Percentiles rank a stretch among this genome's conserved stretches.
Conservation (phyloP, 2,113 vertebrate genomes). For the Melospiza melodia region DNA sequence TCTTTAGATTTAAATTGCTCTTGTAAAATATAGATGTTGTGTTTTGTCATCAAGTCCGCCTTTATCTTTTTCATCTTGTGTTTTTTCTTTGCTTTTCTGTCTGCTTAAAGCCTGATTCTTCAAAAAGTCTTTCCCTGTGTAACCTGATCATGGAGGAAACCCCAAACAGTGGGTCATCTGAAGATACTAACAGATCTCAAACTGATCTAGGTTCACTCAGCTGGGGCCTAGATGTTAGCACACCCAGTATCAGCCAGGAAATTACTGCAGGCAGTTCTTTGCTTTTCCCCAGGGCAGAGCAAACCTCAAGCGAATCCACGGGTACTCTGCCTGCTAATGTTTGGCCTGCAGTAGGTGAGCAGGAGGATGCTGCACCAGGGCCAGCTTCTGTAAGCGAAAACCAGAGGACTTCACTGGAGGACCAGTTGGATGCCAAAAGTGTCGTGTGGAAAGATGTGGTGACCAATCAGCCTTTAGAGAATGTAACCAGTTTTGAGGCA, state of each 20-base stretch:
- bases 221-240: conserved; percentile 85
- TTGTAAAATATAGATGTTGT: conserved; percentile 56
- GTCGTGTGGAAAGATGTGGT: conserved; percentile 74
- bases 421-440: conserved; percentile 54
- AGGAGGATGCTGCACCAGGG: conserved; percentile 43
- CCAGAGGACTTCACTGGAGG: conserved; percentile 57
- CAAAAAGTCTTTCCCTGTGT: conserved; percentile 85
- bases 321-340: conserved; percentile 20
- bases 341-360: conserved; percentile 49
- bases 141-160: conserved; percentile 80
- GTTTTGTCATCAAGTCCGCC: conserved; percentile 75
- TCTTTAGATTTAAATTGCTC: conserved; percentile 47
- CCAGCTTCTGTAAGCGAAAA: conserved; percentile 58
- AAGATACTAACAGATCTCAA: conserved; percentile 76
- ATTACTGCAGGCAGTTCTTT: conserved; percentile 43
- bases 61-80: conserved; percentile 80
- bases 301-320: conserved; percentile 1
- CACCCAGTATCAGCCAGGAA: conserved; percentile 75
- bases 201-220: conserved; percentile 76
- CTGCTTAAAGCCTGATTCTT: conserved; percentile 82
- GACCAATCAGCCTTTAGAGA: conserved; percentile 57
- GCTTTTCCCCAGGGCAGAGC: conserved; percentile 58
- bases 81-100: conserved; percentile 78
- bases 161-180: conserved; percentile 74
- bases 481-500: conserved; percentile 42